Evolutionary conservation across 2,888 invertebrate species (phyloP).

Genomic region (Fragum fragum): DNA sequence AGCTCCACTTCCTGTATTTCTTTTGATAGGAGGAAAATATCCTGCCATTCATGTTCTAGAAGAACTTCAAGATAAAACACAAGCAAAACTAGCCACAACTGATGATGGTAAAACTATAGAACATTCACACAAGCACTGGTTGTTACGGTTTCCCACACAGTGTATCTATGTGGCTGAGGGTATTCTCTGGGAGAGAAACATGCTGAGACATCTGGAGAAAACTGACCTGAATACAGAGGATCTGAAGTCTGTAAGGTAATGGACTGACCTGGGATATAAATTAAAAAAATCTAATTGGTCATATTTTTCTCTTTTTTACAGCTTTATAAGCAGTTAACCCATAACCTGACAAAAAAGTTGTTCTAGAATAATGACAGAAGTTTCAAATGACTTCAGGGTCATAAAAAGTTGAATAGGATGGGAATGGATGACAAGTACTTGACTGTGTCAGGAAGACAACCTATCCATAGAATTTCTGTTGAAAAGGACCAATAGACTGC

Average conservation of each 20-base stretch:
- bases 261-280: too few species aligned
- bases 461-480: too few species aligned
- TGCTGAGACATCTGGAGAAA: slow-evolving; percentile 77
- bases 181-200: slow-evolving; percentile 82
- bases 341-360: too few species aligned
- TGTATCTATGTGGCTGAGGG: slow-evolving; percentile 84
- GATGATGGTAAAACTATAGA: slow-evolving; percentile 68
- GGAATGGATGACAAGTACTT: too few species aligned
- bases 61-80: slow-evolving; percentile 65
- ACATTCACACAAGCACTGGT: slow-evolving; percentile 81
- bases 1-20: neutral
- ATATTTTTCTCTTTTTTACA: too few species aligned
- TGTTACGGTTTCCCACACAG: slow-evolving; percentile 84
- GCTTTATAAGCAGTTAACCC: too few species aligned
- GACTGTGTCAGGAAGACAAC: too few species aligned
- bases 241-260: slow-evolving; percentile 70
- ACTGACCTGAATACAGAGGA: slow-evolving; percentile 73
- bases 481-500: too few species aligned
- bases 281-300: too few species aligned
- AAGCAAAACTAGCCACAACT: slow-evolving; percentile 35
- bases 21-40: slow-evolving; percentile 43
- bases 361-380: too few species aligned
- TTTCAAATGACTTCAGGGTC: too few species aligned
- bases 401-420: too few species aligned
- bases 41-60: slow-evolving; percentile 81